Base-by-base conservation (phyloP, 2,113 vertebrate genomes). In the Oxygymnocypris stewartii region DNA sequence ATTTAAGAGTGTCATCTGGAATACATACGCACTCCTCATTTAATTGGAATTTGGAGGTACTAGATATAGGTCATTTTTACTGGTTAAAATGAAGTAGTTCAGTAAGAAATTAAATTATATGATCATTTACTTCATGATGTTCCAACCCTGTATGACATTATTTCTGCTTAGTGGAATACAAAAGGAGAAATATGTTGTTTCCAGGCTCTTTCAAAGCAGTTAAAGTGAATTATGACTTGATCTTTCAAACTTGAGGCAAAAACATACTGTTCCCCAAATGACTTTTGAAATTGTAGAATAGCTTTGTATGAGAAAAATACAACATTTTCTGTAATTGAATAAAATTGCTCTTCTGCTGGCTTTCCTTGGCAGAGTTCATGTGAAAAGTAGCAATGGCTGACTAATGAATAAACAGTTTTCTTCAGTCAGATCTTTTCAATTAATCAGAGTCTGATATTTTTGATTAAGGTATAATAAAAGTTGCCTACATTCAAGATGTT, bases 1-100 rank as follows among this genome's bases (percentile, higher is more conserved):
- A 83, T 57, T 59, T 81, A 82, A 80, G 47, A 79, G 79, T 51
- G 51, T 79, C 54, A 71, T 71, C 6, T 83, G 76, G 78, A 86
- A 84, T 69, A 49, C 14, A n/a, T 80, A 3, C 59, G 28, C 5
- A 67, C 40, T 85, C 42, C 16, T 76, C 44, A 25, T 82, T 61
- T 49, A 40, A 82, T 78, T 78, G 78, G 59, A 77, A 59, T 77
- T 71, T 49, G 54, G 59, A 84, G 81, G 65, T 23, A 49, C 11
- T 59, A 44, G 77, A 80, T 83, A 86, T 85, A 78, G 25, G 47
- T 11, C 3, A 11, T 35, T 20, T 77, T 79, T 20, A n/a, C 14
- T 57, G 49, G 14, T 6, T 54, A 14, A 25, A 76, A 76, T 35
- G 6, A 7, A 79, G 35, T 20, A 23, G 49, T 20, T 79, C 31